Conservation (phyloP, 2,888 invertebrate species). For the Blastobasis adustella region DNA sequence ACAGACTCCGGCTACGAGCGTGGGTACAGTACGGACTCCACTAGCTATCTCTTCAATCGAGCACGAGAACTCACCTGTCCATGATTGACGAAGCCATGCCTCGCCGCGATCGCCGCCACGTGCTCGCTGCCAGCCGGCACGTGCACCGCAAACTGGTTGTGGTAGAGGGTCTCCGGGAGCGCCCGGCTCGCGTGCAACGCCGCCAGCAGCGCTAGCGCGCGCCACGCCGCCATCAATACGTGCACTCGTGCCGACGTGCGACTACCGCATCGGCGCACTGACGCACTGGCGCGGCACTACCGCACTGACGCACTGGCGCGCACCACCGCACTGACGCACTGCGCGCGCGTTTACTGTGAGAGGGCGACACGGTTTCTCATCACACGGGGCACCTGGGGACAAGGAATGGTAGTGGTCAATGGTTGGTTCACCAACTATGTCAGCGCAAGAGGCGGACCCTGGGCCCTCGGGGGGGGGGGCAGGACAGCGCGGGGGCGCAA, state of each 20-base stretch:
- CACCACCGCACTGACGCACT: constrained; percentile 4
- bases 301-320: background rate
- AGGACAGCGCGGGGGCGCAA: too few relatives aligned
- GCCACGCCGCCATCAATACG: constrained; percentile 61
- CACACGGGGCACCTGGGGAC: constrained; percentile 16
- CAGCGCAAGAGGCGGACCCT: too few relatives aligned
- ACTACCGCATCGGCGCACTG: constrained; percentile 39
- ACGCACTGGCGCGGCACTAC: constrained; percentile 11
- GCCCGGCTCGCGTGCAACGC: constrained; percentile 31
- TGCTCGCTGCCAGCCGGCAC: constrained; percentile 82
- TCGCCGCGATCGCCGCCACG: constrained; percentile 84
- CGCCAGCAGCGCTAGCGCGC: constrained; percentile 44
- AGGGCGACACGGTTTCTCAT: constrained; percentile 29
- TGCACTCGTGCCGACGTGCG: constrained; percentile 24
- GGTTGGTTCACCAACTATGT: too few relatives aligned
- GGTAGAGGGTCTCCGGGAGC: constrained; percentile 72
- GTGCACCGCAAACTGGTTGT: constrained; percentile 90
- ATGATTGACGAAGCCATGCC: constrained; percentile 89
- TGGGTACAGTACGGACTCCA: too few relatives aligned
- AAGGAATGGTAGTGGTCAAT: too few relatives aligned
- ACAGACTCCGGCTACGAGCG: too few relatives aligned
- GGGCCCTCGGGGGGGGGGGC: too few relatives aligned
- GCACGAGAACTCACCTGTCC: constrained; percentile 83
- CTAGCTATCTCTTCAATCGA: background rate
- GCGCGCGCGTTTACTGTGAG: too few relatives aligned